Percentiles rank a stretch among this genome's conserved stretches.
phyloP scores from a whole-genome alignment of 2,113 vertebrate species.

The Numenius arquata region DNA sequence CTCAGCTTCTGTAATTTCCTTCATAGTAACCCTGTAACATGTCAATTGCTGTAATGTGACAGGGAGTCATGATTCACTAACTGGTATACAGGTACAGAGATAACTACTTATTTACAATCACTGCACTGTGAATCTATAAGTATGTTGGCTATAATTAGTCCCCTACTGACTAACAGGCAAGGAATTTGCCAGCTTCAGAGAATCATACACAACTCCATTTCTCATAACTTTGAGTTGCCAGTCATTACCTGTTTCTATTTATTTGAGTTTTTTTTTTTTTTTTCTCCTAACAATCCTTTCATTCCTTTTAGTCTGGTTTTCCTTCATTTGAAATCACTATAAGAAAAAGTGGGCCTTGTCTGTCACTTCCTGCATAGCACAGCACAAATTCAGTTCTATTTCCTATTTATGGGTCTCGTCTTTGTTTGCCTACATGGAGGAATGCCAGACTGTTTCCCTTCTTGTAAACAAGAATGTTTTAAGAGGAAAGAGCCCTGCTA shows the following conservation, averaged over 20 bases:
- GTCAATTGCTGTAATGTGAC: not conserved
- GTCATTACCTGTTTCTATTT: not conserved
- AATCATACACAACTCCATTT: not conserved
- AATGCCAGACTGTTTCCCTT: not conserved
- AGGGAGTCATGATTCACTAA: not conserved
- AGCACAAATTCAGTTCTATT: not conserved
- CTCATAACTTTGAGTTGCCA: not conserved
- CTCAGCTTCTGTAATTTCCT: not conserved
- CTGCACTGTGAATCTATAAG: not conserved
- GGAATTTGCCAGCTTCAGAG: not conserved
- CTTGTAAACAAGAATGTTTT: not conserved
- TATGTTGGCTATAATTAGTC: not conserved
- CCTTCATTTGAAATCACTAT: not conserved
- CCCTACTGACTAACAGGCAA: not conserved
- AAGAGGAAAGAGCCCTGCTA: not conserved
- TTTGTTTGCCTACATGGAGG: constrained; percentile 4
- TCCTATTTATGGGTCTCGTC: not conserved
- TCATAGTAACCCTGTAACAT: not conserved
- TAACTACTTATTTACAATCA: not conserved
- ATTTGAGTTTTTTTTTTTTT: not conserved
- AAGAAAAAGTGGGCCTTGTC: not conserved
- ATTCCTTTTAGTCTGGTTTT: not conserved
- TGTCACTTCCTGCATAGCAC: not conserved
- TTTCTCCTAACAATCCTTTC: not conserved
- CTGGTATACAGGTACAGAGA: not conserved